Evolutionary conservation across 2,113 vertebrate species (phyloP), one percentile per base, ranked within the genome.

Genomic region (Scomber scombrus): DNA sequence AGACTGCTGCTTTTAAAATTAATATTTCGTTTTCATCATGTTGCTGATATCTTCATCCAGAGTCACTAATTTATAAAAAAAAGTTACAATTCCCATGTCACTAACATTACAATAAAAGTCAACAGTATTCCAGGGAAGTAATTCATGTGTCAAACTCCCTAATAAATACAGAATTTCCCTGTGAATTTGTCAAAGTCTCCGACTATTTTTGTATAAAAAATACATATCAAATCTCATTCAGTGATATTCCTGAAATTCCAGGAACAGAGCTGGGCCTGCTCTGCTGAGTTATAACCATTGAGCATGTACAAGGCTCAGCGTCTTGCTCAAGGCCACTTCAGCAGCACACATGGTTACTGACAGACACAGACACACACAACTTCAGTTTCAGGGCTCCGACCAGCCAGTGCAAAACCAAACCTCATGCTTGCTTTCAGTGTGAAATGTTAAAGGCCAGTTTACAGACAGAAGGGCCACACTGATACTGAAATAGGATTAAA

Each of bases 401-500:
- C 1, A 34, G 51, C 43, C 1, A 4, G 16, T 55, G 71, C 18
- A 45, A 49, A 21, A 16, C 15, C 14, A 0, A 58, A 55, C 21
- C 16, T 76, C 18, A 6, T 3, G 1, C 7, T 47, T 49, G 19
- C 64, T 52, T 72, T 54, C 10, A 50, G 11, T 9, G 19, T 18
- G 9, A 19, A n/a, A 64, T 13, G 29, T 43, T 9, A 21, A 21
- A 45, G 63, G 19, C 18, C 57, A 40, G 57, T 34, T 6, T 45
- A n/a, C 64, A 56, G 64, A 75, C 50, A 63, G 50, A 71, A 19
- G 13, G 14, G 68, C 26, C 19, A 50, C 49, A 58, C 43, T n/a
- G 26, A 60, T 43, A 62, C 47, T 67, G 21, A 31, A 69, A 82
- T 58, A 34, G 1, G 43, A 72, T 85, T 71, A 77, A 75, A 80